Evolutionary conservation across 2,888 invertebrate species (phyloP), one percentile per base, ranked within the genome.

Genomic region (Drosophila kanekoi): DNA sequence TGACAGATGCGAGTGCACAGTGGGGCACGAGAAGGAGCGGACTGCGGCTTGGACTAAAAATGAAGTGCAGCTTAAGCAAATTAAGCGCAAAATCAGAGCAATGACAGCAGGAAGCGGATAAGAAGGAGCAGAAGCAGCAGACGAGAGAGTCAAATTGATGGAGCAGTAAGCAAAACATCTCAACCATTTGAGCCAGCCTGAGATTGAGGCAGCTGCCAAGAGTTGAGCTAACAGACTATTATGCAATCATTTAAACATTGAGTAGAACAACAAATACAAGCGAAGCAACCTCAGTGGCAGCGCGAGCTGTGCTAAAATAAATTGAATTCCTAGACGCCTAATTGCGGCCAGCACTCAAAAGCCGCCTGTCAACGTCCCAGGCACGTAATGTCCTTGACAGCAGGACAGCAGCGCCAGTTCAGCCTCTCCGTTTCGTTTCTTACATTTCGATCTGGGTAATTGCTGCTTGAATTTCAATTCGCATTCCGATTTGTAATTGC

Each of bases 381-480:
- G 62, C 76, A 79, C 82, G 79, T 67, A 69, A 70, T 63, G 79
- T 85, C 88, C 79, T 85, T 69, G 70, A 33, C 44, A 66, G 71
- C 44, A 66, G 71, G 33, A 49, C 57, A 51, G 2, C 18, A 18
- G 35, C 40, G 38, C 13, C 40, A 35, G 35, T 38, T 16, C 52
- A 41, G 45, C 37, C 14, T 6, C 13, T 13, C 33, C 44, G 38
- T 66, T 71, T 67, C 64, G 64, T 72, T 81, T 71, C 71, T 64
- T 54, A 49, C 65, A 75, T 79, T 79, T 75, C 78, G 74, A 72
- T 69, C 73, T 56, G 77, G 88, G 82, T 86, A 86, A 86, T 86
- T 89, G 88, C 85, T 87, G 80, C 85, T 85, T 86, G 88, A 85
- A 89, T 85, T 89, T 85, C 84, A 85, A 85, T 85, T 84, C 87